Evolutionary conservation across 1,140 invertebrate species (phyloP).

Genomic region (Thereuonema tuberculata): DNA sequence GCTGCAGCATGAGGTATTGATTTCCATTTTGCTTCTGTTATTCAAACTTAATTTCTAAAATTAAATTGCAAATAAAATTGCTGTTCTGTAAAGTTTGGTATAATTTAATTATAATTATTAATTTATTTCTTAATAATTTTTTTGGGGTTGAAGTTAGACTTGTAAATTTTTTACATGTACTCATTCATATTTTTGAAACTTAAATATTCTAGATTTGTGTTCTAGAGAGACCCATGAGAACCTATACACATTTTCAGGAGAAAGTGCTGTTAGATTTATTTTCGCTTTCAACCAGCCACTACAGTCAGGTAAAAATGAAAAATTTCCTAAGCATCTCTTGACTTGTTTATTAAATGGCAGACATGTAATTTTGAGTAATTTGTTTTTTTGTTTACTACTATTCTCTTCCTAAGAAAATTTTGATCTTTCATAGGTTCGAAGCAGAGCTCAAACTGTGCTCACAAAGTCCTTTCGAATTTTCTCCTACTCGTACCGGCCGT

Average conservation of each 20-base stretch:
- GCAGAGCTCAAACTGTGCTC: slow-evolving; percentile 45
- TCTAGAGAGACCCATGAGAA: slow-evolving; percentile 21
- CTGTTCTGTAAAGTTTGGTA: background rate
- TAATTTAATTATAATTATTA: background rate
- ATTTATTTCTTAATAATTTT: too few species aligned
- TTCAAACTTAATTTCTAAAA: too few species aligned
- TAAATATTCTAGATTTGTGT: slow-evolving; percentile 26
- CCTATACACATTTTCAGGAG: slow-evolving; percentile 40
- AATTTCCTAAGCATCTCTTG: too few species aligned
- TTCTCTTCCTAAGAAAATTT: too few species aligned
- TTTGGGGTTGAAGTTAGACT: too few species aligned
- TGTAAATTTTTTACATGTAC: too few species aligned
- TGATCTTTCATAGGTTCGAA: slow-evolving; percentile 39
- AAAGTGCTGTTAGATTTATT: slow-evolving; percentile 48
- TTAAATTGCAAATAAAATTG: too few species aligned
- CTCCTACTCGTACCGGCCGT: slow-evolving; percentile 42
- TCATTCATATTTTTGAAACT: too few species aligned
- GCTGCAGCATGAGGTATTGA: slow-evolving; percentile 50
- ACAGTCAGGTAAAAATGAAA: slow-evolving; percentile 51
- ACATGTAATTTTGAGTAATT: too few species aligned
- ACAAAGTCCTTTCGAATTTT: slow-evolving; percentile 37
- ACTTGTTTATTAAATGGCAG: too few species aligned
- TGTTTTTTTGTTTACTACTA: too few species aligned
- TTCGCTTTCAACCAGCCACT: slow-evolving; percentile 47
- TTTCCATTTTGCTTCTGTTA: slow-evolving; percentile 13